Evolutionary conservation across 2,113 vertebrate genomes (phyloP).

Genomic region (Arenaria interpres): DNA sequence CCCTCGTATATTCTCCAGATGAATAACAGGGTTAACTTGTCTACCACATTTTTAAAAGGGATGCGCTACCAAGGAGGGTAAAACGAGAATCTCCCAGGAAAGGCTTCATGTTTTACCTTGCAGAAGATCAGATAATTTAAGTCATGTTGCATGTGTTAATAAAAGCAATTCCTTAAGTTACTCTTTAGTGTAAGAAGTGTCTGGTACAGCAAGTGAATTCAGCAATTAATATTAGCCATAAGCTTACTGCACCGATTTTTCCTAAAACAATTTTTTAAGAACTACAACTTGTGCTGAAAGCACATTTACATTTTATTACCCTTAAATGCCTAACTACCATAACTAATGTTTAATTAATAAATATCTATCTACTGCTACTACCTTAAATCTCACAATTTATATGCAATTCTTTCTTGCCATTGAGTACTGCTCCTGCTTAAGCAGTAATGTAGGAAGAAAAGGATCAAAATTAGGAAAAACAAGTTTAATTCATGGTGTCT

Average conservation of each 20-base stretch:
- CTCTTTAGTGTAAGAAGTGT: conserved; percentile 72
- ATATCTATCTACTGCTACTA: conserved; percentile 1
- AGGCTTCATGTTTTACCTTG: neutral
- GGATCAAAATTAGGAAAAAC: conserved; percentile 1
- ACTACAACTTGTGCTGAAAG: conserved; percentile 40
- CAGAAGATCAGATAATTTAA: neutral
- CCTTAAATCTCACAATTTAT: conserved; percentile 27
- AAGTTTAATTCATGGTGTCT: neutral
- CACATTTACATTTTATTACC: conserved; percentile 76
- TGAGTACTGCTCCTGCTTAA: neutral
- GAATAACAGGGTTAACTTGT: neutral
- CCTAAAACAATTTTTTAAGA: conserved; percentile 68
- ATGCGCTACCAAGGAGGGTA: neutral
- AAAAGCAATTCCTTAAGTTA: conserved; percentile 75
- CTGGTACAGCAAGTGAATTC: conserved; percentile 77
- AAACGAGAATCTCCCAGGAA: neutral
- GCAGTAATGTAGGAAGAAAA: neutral
- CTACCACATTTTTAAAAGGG: neutral
- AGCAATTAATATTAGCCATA: conserved; percentile 79
- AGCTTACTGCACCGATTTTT: conserved; percentile 68
- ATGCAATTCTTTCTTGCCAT: neutral
- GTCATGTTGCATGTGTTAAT: neutral
- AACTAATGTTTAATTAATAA: conserved; percentile 74
- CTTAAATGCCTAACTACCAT: conserved; percentile 71
- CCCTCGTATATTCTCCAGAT: neutral